A percentile compares a stretch with the other conserved stretches of the same genome.
phyloP scores from a whole-genome alignment of 1,140 invertebrate genomes.

The Cardiocondyla obscurior region DNA sequence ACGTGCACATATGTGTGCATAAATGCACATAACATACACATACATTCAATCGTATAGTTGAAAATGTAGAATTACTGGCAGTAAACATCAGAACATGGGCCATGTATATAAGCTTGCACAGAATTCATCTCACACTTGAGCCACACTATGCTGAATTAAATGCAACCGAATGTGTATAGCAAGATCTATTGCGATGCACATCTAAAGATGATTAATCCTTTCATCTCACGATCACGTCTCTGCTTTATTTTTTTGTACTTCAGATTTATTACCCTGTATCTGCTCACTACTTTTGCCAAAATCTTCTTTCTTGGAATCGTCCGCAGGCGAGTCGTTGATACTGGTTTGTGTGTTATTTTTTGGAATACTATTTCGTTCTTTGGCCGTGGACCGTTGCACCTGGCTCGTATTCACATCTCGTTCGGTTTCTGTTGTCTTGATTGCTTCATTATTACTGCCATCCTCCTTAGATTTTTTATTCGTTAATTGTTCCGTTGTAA shows the following conservation, averaged over 20 bases:
- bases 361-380: constrained; percentile 4
- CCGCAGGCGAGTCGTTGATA: constrained; percentile 3
- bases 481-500: constrained; percentile 5
- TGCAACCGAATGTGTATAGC: constrained; percentile 1
- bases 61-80: constrained; percentile 35
- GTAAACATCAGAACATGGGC: constrained; percentile 17
- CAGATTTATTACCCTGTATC: constrained; percentile 75
- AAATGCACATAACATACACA: too few relatives aligned
- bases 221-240: constrained; percentile 75
- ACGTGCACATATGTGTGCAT: background rate
- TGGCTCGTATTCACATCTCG: background rate
- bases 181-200: background rate
- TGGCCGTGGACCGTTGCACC: background rate
- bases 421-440: constrained; percentile 27
- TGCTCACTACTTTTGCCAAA: constrained; percentile 68
- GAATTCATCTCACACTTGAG: background rate
- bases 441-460: constrained; percentile 18
- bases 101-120: background rate
- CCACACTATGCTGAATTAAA: constrained; percentile 9
- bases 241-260: constrained; percentile 75
- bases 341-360: constrained; percentile 5
- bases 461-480: constrained; percentile 24
- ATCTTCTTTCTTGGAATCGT: constrained; percentile 65
- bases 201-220: background rate
- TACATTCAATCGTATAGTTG: background rate